A percentile compares a stretch with the other conserved stretches of the same genome.
phyloP scores from a whole-genome alignment of 37 sponge, comb jelly and placozoan species.

The Sycon ciliatum region DNA sequence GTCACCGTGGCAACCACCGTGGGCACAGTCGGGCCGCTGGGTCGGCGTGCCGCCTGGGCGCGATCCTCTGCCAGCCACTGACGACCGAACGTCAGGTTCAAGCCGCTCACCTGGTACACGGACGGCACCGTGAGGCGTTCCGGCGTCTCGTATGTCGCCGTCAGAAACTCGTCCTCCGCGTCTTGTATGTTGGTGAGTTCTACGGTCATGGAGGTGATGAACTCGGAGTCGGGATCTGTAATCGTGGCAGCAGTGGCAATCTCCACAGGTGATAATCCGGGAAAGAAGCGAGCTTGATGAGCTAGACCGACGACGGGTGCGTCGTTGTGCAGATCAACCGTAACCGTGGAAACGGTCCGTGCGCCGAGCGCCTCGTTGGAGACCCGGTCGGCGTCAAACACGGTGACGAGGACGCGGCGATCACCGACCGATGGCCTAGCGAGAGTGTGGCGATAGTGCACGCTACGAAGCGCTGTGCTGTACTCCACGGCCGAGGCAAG shows the following conservation, averaged over 20 bases:
- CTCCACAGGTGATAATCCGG: conserved; percentile 47
- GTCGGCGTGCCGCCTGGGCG: neutral
- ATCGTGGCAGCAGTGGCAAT: conserved; percentile 38
- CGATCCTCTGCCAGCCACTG: conserved; percentile 14
- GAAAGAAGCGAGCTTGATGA: conserved; percentile 45
- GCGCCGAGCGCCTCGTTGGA: conserved; percentile 12
- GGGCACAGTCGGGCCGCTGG: conserved; percentile 13
- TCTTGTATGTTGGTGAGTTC: conserved; percentile 40
- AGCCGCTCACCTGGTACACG: conserved; percentile 32
- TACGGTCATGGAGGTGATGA: conserved; percentile 37
- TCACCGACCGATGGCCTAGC: conserved; percentile 38
- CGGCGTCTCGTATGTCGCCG: conserved; percentile 41
- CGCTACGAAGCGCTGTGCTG: conserved; percentile 27
- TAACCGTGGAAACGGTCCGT: conserved; percentile 21
- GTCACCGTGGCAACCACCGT: conserved; percentile 41
- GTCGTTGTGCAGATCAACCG: conserved; percentile 37
- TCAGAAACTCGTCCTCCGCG: conserved; percentile 38
- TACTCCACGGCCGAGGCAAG: conserved; percentile 36
- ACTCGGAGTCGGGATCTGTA: conserved; percentile 52
- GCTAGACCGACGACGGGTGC: conserved; percentile 50
- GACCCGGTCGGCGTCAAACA: conserved; percentile 44
- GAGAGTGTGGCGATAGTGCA: conserved; percentile 33
- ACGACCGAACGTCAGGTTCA: conserved; percentile 51
- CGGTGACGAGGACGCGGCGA: conserved; percentile 28
- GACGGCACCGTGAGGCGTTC: conserved; percentile 51